phyloP scores from a whole-genome alignment of 2,113 vertebrate genomes.

The Eidolon helvum region DNA sequence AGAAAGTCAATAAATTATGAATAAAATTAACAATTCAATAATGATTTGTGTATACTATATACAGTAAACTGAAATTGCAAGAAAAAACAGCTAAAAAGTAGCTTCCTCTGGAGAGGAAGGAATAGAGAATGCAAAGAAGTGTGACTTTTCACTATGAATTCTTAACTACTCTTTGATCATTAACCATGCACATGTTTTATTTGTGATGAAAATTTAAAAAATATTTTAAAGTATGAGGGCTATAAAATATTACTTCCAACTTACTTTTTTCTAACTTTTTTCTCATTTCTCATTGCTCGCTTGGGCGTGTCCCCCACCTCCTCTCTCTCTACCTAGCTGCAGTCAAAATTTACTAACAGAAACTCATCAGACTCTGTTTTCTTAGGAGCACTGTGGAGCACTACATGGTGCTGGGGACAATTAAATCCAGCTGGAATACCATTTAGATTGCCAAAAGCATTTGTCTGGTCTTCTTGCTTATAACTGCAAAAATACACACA shows the following conservation, averaged over 20 bases:
- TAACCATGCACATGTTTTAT: not conserved
- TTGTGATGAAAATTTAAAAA: not conserved
- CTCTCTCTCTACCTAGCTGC: not conserved
- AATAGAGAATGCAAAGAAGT: not conserved
- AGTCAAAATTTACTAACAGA: not conserved
- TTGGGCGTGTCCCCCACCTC: no score
- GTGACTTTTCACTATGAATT: not conserved
- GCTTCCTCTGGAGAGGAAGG: not conserved
- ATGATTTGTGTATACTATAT: not conserved
- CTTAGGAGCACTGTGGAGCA: not conserved
- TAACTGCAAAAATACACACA: not conserved
- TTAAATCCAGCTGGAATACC: not conserved
- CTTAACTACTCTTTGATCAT: not conserved
- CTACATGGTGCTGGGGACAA: not conserved
- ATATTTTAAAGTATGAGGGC: not conserved
- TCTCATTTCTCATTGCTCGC: not conserved
- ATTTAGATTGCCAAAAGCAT: not conserved
- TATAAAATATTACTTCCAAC: not conserved
- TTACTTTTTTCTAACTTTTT: not conserved
- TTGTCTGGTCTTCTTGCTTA: not conserved
- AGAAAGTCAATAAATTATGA: not conserved
- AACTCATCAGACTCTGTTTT: not conserved
- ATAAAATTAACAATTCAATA: slow-evolving; percentile 3
- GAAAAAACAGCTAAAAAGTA: not conserved
- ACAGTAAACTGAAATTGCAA: not conserved